phyloP scores from a whole-genome alignment of 2,113 vertebrate genomes.

The Zosterops pallidus region DNA sequence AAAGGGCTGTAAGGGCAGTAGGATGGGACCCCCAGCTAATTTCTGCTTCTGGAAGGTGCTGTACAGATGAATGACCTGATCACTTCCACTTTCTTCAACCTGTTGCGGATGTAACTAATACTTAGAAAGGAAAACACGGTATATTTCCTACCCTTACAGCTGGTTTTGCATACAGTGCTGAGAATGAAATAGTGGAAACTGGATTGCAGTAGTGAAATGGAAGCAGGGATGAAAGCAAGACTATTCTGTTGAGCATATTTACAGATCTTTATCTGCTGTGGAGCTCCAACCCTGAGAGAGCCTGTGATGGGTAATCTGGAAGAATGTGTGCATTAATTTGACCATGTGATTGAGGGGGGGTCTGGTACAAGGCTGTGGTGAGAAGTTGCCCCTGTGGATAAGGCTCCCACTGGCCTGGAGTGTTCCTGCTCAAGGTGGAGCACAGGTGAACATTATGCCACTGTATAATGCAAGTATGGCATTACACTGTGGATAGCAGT shows the following conservation, averaged over 20 bases:
- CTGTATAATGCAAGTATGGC: too few relatives aligned
- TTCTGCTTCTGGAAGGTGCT: neutral
- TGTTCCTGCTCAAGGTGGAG: neutral
- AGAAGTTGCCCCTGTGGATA: neutral
- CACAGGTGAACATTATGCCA: neutral
- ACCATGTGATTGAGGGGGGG: fast-evolving
- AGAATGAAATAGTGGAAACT: neutral
- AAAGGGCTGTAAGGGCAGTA: neutral
- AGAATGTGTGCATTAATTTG: neutral
- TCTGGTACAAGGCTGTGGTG: neutral
- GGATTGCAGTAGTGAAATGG: neutral
- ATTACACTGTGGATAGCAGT: neutral
- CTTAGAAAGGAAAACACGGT: neutral
- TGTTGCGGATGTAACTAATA: neutral
- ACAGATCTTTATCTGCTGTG: neutral
- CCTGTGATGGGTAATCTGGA: neutral
- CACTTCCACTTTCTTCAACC: neutral
- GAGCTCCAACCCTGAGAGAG: neutral
- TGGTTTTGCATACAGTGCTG: neutral
- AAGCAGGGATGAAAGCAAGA: neutral
- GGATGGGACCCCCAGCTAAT: neutral
- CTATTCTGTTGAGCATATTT: neutral
- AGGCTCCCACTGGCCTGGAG: neutral
- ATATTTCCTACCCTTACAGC: neutral
- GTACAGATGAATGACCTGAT: neutral